A percentile compares a stretch with the other conserved stretches of the same genome.
These are phyloP conservation scores for Agapornis canus DNA, from an alignment of 2,797 vertebrate genomes.

Conservation along the genomic window DNA sequence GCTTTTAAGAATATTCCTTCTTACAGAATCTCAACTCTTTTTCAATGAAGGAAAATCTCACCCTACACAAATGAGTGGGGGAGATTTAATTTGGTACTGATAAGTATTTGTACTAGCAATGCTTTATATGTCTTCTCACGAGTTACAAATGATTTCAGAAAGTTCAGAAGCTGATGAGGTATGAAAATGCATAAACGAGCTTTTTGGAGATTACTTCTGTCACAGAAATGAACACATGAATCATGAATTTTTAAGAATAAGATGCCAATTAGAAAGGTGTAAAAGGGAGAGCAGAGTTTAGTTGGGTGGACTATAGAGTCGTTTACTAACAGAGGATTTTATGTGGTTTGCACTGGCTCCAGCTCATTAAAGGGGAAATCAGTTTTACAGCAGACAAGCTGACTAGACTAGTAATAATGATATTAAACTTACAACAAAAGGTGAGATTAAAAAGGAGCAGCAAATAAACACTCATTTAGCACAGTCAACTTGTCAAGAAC, in stretches of 20 bases:
- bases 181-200: neutral
- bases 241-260: neutral
- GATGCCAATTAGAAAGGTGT: neutral
- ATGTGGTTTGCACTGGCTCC: neutral
- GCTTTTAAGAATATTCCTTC: neutral
- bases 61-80: neutral
- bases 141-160: neutral
- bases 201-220: neutral
- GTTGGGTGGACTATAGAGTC: neutral
- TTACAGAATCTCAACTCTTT: neutral
- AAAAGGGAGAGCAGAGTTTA: neutral
- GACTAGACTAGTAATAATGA: conserved; percentile 51
- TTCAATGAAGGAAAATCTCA: neutral
- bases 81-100: neutral
- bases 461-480: conserved; percentile 58
- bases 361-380: conserved; percentile 55
- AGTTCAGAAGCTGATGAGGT: neutral
- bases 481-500: conserved; percentile 48
- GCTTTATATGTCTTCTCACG: neutral
- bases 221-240: neutral
- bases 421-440: conserved; percentile 56
- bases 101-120: neutral
- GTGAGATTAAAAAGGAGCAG: conserved; percentile 45
- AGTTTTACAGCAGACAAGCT: conserved; percentile 46
- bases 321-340: conserved; percentile 21